Evolutionary conservation across 2,888 invertebrate genomes (phyloP), one percentile per base, ranked within the genome.

Genomic region (Augochlorella aurata): DNA sequence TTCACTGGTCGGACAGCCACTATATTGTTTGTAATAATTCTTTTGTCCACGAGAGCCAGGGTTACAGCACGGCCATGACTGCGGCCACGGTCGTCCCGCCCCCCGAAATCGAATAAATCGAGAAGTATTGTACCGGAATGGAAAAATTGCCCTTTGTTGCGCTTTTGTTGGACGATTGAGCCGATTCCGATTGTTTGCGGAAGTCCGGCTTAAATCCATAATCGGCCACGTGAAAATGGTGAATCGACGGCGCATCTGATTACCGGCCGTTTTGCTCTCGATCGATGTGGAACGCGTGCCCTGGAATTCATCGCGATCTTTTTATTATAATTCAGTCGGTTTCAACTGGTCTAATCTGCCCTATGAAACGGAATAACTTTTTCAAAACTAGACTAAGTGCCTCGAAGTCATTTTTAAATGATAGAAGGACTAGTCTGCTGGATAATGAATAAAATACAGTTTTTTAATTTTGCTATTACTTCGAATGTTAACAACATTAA

Each of bases 1-100:
- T 71, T 67, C 69, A 50, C 18, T 24, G 52, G 29, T 50, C 54
- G 49, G 21, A 69, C 74, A n/a, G 45, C n/a, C 50, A 18, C 38
- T 52, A 38, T 67, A 71, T 81, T 81, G 81, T 81, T 81, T 50
- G 82, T 49, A 71, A 75, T 81, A 81, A 75, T 81, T 81, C 81
- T 81, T 81, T 81, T 71, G 70, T 81, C 67, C 29, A 18, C 61
- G 67, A 4, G 24, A 52, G 68, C n/a, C 69, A 38, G 69, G 70
- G 58, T 58, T 81, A 74, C 45, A 65, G 21, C 24, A 2, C 38
- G n/a, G n/a, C 67, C 68, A 12, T 21, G 38, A 18, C 2, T n/a
- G 45, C 58, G 54, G 1, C 49, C 63, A 16, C 45, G 49, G 49
- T 14, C 4, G 14, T 14, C 16, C 12, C 58, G 24, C 24, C 8